Evolutionary conservation across 2,113 vertebrate genomes (phyloP), one percentile per base, ranked within the genome.

Genomic region (Mus pahari): DNA sequence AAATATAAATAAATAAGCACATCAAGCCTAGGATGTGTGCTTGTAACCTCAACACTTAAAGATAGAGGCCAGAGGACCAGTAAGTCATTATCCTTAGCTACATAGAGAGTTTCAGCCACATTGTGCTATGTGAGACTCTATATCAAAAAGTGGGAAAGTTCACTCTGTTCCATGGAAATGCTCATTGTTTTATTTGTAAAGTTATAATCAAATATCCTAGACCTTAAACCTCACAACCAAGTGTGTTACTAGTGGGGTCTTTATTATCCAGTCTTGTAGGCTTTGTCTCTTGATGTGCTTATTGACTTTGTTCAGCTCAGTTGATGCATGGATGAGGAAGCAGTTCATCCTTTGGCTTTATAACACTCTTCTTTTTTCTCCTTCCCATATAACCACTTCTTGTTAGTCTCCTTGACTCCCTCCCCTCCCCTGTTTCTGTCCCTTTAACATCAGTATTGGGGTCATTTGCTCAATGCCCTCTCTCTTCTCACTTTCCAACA

Each of bases 131-230:
- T 73, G 24, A 89, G 36, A 89, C 5, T 53, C 5, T 53, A 1
- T 60, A 55, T 75, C 53, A 62, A 75, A 45, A n/a, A 13, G 16
- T 12, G 4, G 12, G n/a, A 12, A 50, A 91, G 31, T 58, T 88
- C 60, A 68, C 87, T 93, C 73, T 31, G 42, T 36, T 42, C 83
- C 82, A 36, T 77, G 28, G 73, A 31, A 93, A 82, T 70, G 5
- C 74, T 90, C 26, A 53, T 77, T 82, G 73, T 66, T 53, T 86
- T n/a, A 26, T 71, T 86, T 86, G 33, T 81, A 77, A 94, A 86
- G 78, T 19, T 48, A 45, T 1, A 36, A 66, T 81, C 45, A 91
- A 24, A 86, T 50, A 50, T 19, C 33, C 91, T 94, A 36, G 13
- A n/a, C 94, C 36, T 86, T 39, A 83, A 62, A 64, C 73, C 39